phyloP scores from a whole-genome alignment of 2,888 invertebrate species.

The Epinotia bilunana region DNA sequence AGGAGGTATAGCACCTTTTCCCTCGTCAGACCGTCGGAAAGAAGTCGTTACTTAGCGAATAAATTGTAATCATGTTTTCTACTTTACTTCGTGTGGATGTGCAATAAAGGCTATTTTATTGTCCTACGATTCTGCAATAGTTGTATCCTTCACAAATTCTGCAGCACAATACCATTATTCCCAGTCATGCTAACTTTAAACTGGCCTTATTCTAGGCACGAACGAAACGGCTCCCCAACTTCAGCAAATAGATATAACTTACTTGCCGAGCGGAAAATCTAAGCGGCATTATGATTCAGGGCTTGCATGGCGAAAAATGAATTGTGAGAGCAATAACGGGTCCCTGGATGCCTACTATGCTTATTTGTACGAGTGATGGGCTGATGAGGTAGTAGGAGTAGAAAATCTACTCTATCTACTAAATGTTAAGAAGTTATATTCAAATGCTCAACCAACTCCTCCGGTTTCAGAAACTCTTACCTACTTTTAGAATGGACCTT shows the following conservation, averaged over 20 bases:
- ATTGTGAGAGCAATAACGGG: background rate
- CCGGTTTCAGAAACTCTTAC: too few relatives aligned
- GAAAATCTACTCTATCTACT: too few relatives aligned
- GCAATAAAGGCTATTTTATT: background rate
- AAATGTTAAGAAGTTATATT: too few relatives aligned
- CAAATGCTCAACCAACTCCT: too few relatives aligned
- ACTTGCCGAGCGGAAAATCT: constrained; percentile 44
- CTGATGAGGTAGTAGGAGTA: too few relatives aligned
- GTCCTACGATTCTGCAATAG: background rate
- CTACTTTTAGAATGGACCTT: too few relatives aligned
- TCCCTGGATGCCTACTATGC: background rate
- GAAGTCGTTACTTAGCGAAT: too few relatives aligned
- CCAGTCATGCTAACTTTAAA: constrained; percentile 42
- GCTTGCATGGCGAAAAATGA: constrained; percentile 9
- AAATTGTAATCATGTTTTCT: too few relatives aligned
- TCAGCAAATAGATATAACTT: constrained; percentile 48
- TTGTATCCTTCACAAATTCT: background rate
- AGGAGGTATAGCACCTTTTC: too few relatives aligned
- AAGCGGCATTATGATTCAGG: constrained; percentile 25
- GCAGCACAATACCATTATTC: constrained; percentile 21
- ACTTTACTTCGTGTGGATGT: too few relatives aligned
- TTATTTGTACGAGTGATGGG: too few relatives aligned
- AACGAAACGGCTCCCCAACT: constrained; percentile 41
- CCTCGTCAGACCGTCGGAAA: too few relatives aligned
- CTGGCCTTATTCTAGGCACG: constrained; percentile 47